A percentile compares a stretch with the other conserved stretches of the same genome.
Conservation (phyloP, 1,140 invertebrate genomes). For the Aporrectodea caliginosa region DNA sequence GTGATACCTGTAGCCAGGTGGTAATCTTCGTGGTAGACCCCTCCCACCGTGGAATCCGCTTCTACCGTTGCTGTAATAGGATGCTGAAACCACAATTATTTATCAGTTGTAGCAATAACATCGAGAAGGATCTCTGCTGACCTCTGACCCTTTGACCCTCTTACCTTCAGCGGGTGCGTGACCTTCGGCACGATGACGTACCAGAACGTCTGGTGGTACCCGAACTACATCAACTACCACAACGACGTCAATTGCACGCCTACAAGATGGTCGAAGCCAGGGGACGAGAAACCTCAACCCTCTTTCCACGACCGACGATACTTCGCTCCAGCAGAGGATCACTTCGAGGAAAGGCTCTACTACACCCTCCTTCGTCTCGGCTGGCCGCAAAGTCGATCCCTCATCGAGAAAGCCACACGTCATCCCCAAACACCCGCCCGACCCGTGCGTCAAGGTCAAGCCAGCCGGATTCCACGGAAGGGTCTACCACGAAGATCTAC, state of each 20-base stretch:
- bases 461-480: not conserved
- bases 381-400: not conserved
- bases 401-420: not conserved
- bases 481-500: not conserved
- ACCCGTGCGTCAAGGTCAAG: not conserved
- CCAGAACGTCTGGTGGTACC: not conserved
- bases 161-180: no score
- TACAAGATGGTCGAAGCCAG: not conserved
- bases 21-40: no score
- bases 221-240: constrained; percentile 2
- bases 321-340: not conserved
- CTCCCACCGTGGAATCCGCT: no score
- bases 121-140: no score
- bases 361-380: not conserved
- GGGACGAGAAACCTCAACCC: not conserved
- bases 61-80: no score
- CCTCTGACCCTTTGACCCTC: no score
- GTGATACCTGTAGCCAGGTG: no score
- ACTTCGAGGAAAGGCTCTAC: not conserved
- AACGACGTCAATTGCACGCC: not conserved
- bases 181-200: not conserved
- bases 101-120: no score
- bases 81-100: no score
- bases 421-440: not conserved
- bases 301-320: not conserved